Conservation (phyloP, 1,140 invertebrate species). For the Chironomus tepperi region DNA sequence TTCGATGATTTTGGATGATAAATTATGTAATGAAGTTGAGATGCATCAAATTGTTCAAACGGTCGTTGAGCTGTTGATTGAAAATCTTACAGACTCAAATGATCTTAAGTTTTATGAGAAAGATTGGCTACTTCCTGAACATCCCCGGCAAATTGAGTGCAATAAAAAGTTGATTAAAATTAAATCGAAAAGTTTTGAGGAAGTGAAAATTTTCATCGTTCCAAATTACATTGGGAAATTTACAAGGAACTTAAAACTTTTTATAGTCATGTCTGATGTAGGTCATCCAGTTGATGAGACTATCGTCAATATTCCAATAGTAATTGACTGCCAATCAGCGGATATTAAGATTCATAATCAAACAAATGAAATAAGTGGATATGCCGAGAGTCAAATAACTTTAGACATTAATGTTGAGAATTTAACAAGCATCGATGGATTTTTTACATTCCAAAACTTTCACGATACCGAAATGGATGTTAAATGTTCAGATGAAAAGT, state of each 20-base stretch:
- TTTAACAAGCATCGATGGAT: background rate
- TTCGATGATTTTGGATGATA: background rate
- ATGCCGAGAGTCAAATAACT: background rate
- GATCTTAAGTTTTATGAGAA: background rate
- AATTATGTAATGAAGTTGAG: background rate
- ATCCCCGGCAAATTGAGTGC: background rate
- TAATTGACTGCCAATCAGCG: background rate
- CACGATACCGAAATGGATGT: background rate
- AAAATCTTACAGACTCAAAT: background rate
- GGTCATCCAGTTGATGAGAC: background rate
- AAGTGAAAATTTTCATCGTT: background rate
- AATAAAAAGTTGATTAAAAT: background rate
- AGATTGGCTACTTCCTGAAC: background rate
- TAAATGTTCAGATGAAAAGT: background rate
- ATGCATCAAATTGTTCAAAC: background rate
- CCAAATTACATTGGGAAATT: constrained; percentile 15
- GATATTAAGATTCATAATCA: background rate
- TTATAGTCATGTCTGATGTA: background rate
- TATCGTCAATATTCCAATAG: background rate
- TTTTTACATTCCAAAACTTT: background rate
- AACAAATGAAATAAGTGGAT: background rate
- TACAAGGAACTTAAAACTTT: background rate
- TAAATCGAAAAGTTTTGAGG: background rate
- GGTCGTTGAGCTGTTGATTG: background rate
- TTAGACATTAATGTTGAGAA: background rate